These are phyloP conservation scores for Bombus picipes DNA, from an alignment of 1,140 invertebrate species.

Conservation along the genomic window DNA sequence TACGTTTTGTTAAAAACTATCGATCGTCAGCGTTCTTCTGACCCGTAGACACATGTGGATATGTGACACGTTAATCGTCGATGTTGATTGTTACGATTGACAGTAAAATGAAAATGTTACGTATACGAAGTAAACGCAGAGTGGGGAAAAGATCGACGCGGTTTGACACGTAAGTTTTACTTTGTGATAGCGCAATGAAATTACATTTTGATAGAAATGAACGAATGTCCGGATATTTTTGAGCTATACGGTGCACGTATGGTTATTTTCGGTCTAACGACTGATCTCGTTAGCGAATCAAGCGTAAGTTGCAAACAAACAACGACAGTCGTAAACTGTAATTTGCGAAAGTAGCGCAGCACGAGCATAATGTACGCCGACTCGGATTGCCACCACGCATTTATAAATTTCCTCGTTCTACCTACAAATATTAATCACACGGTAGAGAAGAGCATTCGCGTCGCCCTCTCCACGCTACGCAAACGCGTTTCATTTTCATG, in stretches of 20 bases:
- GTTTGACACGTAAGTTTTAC: too few relatives aligned
- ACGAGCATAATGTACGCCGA: background rate
- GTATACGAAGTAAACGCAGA: too few relatives aligned
- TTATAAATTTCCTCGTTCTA: slow-evolving; percentile 6
- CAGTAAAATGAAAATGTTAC: too few relatives aligned
- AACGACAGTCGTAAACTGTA: background rate
- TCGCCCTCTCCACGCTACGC: background rate
- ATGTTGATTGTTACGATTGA: too few relatives aligned
- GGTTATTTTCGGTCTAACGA: background rate
- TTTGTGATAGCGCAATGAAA: too few relatives aligned
- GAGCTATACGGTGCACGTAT: background rate
- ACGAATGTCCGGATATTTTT: background rate
- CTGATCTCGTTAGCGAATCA: slow-evolving; percentile 4
- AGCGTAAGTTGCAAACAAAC: background rate
- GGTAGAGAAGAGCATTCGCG: background rate
- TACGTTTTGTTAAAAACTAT: too few relatives aligned
- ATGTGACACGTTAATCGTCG: too few relatives aligned
- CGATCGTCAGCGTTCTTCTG: too few relatives aligned
- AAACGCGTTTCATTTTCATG: background rate
- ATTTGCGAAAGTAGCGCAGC: background rate
- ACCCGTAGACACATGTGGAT: too few relatives aligned
- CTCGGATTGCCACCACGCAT: background rate
- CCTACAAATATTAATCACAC: slow-evolving; percentile 10
- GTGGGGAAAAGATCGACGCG: too few relatives aligned
- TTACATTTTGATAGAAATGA: background rate